Conservation (phyloP, 2,888 invertebrate genomes). For the Drosophila yooni region DNA sequence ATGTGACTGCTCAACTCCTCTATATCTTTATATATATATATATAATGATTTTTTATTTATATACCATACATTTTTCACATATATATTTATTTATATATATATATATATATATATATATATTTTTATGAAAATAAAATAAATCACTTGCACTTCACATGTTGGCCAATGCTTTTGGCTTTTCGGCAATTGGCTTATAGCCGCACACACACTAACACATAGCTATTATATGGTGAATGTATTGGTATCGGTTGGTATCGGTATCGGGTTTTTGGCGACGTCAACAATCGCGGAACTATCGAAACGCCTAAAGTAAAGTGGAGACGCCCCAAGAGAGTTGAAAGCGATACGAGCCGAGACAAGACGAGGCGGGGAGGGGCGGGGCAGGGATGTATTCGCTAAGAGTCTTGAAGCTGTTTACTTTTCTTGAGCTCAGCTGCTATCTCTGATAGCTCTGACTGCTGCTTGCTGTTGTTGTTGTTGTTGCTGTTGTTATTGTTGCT, state of each 20-base stretch:
- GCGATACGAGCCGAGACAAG: background rate
- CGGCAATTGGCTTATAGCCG: slow-evolving; percentile 38
- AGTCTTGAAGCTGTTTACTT: slow-evolving; percentile 62
- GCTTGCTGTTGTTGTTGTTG: background rate
- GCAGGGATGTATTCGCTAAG: slow-evolving; percentile 7
- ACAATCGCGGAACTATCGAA: slow-evolving; percentile 54
- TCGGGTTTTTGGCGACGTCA: slow-evolving; percentile 27
- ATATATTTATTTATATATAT: slow-evolving; percentile 11
- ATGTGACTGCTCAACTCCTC: slow-evolving; percentile 13
- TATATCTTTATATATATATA: slow-evolving; percentile 13
- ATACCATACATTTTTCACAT: slow-evolving; percentile 3
- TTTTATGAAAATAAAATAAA: slow-evolving; percentile 34
- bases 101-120: slow-evolving; percentile 5
- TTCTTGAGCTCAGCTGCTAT: slow-evolving; percentile 70
- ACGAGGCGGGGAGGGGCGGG: slow-evolving; percentile 1
- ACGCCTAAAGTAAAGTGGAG: slow-evolving; percentile 13
- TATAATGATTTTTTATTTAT: background rate
- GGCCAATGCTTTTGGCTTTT: slow-evolving; percentile 38
- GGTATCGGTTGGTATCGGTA: slow-evolving; percentile 28
- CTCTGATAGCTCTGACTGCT: slow-evolving; percentile 21
- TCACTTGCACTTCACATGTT: slow-evolving; percentile 72
- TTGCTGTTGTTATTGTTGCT: slow-evolving; percentile 15
- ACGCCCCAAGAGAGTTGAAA: slow-evolving; percentile 5
- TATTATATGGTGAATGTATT: slow-evolving; percentile 16
- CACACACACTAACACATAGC: slow-evolving; percentile 29